A percentile compares a stretch with the other conserved stretches of the same genome.
These are phyloP conservation scores for Leptura quadrifasciata DNA, from an alignment of 2,888 invertebrate genomes.

Conservation along the genomic window DNA sequence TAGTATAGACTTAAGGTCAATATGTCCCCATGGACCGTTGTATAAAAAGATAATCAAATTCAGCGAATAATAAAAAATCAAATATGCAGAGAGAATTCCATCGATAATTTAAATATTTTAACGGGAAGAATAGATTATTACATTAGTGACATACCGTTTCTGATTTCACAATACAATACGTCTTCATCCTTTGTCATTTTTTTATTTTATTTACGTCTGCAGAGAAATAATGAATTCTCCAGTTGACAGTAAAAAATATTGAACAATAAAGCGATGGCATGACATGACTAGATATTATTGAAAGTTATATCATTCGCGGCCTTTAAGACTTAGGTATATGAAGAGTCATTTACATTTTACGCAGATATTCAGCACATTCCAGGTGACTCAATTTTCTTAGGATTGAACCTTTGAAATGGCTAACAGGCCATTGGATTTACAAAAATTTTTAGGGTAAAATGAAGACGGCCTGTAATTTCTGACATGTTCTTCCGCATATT, in stretches of 20 bases:
- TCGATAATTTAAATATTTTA: conserved; percentile 8
- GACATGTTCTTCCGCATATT: not conserved
- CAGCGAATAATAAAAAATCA: not conserved
- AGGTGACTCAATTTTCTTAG: conserved; percentile 18
- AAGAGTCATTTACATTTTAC: conserved; percentile 21
- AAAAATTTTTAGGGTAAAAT: not conserved
- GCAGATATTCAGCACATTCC: conserved; percentile 23
- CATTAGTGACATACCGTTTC: conserved; percentile 18
- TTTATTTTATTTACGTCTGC: conserved; percentile 30
- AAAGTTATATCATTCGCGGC: conserved; percentile 27
- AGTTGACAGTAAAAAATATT: conserved; percentile 5
- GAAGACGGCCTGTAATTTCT: not conserved
- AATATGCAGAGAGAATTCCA: not conserved
- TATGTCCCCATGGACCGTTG: not conserved
- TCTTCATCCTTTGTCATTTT: conserved; percentile 5
- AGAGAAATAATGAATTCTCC: conserved; percentile 16
- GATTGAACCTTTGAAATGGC: not conserved
- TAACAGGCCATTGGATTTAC: not conserved
- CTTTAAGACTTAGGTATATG: conserved; percentile 15
- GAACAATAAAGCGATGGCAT: conserved; percentile 22
- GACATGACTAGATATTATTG: conserved; percentile 32
- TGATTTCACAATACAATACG: conserved; percentile 4
- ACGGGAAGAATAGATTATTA: not conserved
- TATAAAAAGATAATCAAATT: not conserved
- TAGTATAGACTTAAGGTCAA: too few species aligned